Percentiles rank a stretch among this genome's conserved stretches.
These are phyloP conservation scores for Tenthredo mesomela DNA, from an alignment of 2,888 invertebrate species.

Conservation along the genomic window DNA sequence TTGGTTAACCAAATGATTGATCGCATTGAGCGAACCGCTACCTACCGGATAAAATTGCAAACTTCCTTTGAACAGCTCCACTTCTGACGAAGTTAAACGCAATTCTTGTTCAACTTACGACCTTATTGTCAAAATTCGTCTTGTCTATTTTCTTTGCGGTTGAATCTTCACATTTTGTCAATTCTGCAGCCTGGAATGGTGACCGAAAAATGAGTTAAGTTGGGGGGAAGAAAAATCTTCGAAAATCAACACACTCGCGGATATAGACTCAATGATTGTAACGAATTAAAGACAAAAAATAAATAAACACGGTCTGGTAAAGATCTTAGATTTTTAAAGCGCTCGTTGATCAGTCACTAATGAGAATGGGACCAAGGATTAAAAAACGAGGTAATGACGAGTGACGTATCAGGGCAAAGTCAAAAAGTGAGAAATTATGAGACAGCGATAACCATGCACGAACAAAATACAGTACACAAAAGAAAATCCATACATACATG, in stretches of 20 bases:
- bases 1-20: conserved; percentile 5
- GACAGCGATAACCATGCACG: neutral
- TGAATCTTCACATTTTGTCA: neutral
- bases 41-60: conserved; percentile 6
- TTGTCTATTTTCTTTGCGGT: neutral
- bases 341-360: neutral
- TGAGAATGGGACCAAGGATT: neutral
- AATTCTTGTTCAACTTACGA: neutral
- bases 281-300: neutral
- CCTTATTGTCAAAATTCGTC: neutral
- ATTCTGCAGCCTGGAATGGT: neutral
- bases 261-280: neutral
- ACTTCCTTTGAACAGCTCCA: neutral
- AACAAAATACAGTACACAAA: neutral
- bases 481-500: neutral
- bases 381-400: neutral
- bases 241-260: neutral
- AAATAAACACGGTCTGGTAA: neutral
- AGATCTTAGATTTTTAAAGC: neutral
- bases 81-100: neutral
- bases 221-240: neutral
- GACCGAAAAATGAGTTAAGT: neutral
- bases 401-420: neutral
- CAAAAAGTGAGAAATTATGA: neutral
- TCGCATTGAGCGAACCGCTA: conserved; percentile 1